Base-by-base conservation (phyloP, 2,888 invertebrate species). In the Drosophila stalkeri region DNA sequence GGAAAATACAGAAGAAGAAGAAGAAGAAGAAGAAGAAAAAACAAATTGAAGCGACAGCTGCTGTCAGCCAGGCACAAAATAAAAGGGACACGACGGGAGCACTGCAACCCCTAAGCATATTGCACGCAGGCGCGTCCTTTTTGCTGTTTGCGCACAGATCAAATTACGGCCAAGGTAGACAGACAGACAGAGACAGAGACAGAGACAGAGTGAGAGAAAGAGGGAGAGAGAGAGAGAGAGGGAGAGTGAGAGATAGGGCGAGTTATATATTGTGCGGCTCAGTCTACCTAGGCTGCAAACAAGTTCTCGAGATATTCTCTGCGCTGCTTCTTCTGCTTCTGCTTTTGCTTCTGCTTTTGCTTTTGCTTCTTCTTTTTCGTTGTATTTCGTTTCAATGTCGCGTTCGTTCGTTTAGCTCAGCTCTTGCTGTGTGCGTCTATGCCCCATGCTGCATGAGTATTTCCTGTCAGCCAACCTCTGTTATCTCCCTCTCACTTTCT, bases 111-210 rank as follows among this genome's bases (percentile, higher is more conserved):
- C 84, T 89, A 89, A 77, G 86, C 89, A 83, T 89, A 83, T 83
- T 89, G 83, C 83, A 83, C 49, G 49, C 83, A 86, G 81, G 76
- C 82, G 86, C 90, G 90, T 82, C 88, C 88, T 89, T 87, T 87
- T 82, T 66, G 73, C 80, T 76, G 82, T 69, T 72, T 84, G 88
- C 88, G 68, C 79, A 66, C 68, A 79, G 83, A 90, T 83, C 83
- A 76, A 83, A 90, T 83, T 83, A 80, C 83, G 64, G 86, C 88
- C 75, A 90, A 77, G 68, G 41, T 47, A 49, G 51, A 12, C 33
- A 39, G 31, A 27, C 33, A 35, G 37, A 54, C 20, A 12, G 20
- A 20, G 31, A 41, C 31, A 27, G 16, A 27, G 41, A 37, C 0
- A 27, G 23, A 27, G 33, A 33, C 20, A 20, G 23, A 33, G 35